Percentiles rank a stretch among this genome's conserved stretches.
Evolutionary conservation across 2,888 invertebrate genomes (phyloP).

Genomic region (Hecatera dysodea): DNA sequence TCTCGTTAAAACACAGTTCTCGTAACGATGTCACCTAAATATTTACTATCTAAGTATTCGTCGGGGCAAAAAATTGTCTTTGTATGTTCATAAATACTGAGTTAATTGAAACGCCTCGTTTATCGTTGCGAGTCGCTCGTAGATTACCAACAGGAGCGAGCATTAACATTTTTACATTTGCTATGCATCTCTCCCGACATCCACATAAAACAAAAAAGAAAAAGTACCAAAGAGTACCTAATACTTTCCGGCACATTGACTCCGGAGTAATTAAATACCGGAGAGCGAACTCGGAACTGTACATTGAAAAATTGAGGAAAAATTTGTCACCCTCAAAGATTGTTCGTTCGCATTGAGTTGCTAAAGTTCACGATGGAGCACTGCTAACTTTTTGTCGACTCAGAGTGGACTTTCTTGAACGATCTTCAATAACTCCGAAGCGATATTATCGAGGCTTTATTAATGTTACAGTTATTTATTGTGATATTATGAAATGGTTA

Average conservation of each 20-base stretch:
- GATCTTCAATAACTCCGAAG: slow-evolving; percentile 56
- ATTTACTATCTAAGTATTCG: slow-evolving; percentile 35
- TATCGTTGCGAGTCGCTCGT: slow-evolving; percentile 51
- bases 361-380: slow-evolving; percentile 50
- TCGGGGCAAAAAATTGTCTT: slow-evolving; percentile 41
- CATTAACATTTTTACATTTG: slow-evolving; percentile 63
- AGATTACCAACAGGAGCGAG: slow-evolving; percentile 45
- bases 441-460: slow-evolving; percentile 57
- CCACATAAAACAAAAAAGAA: slow-evolving; percentile 49
- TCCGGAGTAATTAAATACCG: slow-evolving; percentile 62
- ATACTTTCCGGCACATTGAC: slow-evolving; percentile 62
- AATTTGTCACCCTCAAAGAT: slow-evolving; percentile 65
- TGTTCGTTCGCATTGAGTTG: slow-evolving; percentile 62
- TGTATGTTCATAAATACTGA: slow-evolving; percentile 54
- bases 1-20: slow-evolving; percentile 37
- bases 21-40: slow-evolving; percentile 20
- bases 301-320: slow-evolving; percentile 65
- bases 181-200: slow-evolving; percentile 48
- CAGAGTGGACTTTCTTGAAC: slow-evolving; percentile 59
- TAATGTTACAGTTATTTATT: slow-evolving; percentile 46
- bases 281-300: slow-evolving; percentile 46
- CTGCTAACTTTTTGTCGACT: slow-evolving; percentile 61
- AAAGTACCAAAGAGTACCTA: slow-evolving; percentile 41
- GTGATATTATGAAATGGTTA: slow-evolving; percentile 7
- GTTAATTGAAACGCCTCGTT: slow-evolving; percentile 58